phyloP scores from a whole-genome alignment of 1,140 invertebrate genomes.

The Drosophila equinoxialis region DNA sequence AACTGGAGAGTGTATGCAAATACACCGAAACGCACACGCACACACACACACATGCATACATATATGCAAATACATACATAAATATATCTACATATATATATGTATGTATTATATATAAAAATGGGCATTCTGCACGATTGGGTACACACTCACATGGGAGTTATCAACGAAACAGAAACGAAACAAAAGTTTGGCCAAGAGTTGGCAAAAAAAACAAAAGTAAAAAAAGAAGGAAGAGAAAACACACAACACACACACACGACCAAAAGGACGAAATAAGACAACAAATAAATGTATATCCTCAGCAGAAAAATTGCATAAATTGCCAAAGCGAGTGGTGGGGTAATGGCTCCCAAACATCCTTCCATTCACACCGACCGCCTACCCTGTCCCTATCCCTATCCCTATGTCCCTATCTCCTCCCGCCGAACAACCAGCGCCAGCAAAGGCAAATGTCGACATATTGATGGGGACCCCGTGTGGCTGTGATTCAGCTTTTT shows the following conservation, averaged over 20 bases:
- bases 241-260: neutral
- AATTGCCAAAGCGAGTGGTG: slow-evolving; percentile 48
- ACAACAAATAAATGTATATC: slow-evolving; percentile 30
- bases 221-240: neutral
- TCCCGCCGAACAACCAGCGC: too few relatives aligned
- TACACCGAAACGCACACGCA: neutral
- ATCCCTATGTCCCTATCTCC: neutral
- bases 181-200: slow-evolving; percentile 68
- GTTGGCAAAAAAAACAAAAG: slow-evolving; percentile 37
- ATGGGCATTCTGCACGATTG: slow-evolving; percentile 77
- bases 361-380: neutral
- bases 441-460: slow-evolving; percentile 51
- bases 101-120: slow-evolving; percentile 73
- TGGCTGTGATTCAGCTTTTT: slow-evolving; percentile 49
- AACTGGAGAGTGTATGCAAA: slow-evolving; percentile 21
- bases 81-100: slow-evolving; percentile 50
- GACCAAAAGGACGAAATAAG: slow-evolving; percentile 11
- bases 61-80: slow-evolving; percentile 61
- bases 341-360: slow-evolving; percentile 14
- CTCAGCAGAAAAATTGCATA: slow-evolving; percentile 53
- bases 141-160: slow-evolving; percentile 45
- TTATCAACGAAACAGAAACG: slow-evolving; percentile 62
- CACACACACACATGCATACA: slow-evolving; percentile 46
- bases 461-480: slow-evolving; percentile 40
- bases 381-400: neutral